Percentiles rank a stretch among this genome's conserved stretches.
Evolutionary conservation across 1,140 invertebrate species (phyloP).

Genomic region (Pogonomyrmex barbatus): DNA sequence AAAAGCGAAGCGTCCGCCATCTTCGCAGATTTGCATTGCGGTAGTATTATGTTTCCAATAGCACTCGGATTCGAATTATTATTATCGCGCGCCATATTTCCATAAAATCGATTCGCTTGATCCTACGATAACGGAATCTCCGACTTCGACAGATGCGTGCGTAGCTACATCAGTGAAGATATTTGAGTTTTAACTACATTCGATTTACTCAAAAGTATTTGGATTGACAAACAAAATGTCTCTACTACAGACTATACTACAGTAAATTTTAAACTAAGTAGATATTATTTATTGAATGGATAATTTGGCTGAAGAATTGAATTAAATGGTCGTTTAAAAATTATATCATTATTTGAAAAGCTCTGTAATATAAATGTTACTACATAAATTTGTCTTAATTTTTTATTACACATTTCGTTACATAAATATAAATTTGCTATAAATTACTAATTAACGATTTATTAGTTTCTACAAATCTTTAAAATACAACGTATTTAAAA

Average conservation of each 20-base stretch:
- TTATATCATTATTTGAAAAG: neutral
- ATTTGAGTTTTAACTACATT: neutral
- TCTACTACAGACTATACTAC: too few species aligned
- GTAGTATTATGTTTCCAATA: constrained; percentile 12
- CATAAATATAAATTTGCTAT: neutral
- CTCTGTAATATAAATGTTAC: neutral
- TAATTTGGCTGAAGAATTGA: neutral
- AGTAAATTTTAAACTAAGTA: too few species aligned
- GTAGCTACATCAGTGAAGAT: neutral
- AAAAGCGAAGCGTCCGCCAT: constrained; percentile 27
- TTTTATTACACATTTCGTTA: neutral
- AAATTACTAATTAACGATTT: neutral
- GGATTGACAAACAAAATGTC: neutral
- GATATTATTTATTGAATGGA: too few species aligned
- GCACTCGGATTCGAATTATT: constrained; percentile 1
- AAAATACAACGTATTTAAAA: neutral
- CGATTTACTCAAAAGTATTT: neutral
- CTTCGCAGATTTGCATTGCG: constrained; percentile 31
- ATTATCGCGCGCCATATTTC: constrained; percentile 37
- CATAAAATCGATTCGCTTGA: constrained; percentile 46
- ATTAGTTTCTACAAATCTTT: neutral
- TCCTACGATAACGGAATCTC: constrained; percentile 22
- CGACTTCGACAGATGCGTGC: neutral
- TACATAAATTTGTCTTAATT: neutral
- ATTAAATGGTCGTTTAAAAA: constrained; percentile 7